Percentiles rank a stretch among this genome's conserved stretches.
Evolutionary conservation across 1,140 invertebrate genomes (phyloP).

Genomic region (Helicoverpa armigera): DNA sequence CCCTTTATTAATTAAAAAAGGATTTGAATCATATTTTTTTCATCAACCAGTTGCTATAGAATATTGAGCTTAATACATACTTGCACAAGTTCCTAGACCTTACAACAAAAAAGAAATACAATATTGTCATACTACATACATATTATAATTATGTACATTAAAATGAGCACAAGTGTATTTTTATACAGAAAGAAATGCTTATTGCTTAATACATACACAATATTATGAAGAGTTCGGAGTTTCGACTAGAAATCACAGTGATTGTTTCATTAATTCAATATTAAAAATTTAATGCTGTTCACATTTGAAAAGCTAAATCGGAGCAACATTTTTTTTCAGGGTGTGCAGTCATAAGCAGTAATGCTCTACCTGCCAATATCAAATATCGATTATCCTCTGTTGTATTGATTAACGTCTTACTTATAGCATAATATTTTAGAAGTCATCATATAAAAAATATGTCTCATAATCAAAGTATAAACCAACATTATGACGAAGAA

Average conservation of each 20-base stretch:
- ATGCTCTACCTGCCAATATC: too few species aligned
- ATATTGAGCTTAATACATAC: neutral
- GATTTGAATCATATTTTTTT: too few species aligned
- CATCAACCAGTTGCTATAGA: neutral
- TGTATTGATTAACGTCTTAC: too few species aligned
- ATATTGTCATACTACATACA: slow-evolving; percentile 57
- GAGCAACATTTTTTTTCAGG: neutral
- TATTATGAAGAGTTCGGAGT: slow-evolving; percentile 63
- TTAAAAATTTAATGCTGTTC: slow-evolving; percentile 7
- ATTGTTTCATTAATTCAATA: slow-evolving; percentile 52
- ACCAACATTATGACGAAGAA: too few species aligned
- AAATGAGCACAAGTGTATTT: slow-evolving; percentile 69
- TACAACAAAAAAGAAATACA: slow-evolving; percentile 47
- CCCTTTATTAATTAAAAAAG: too few species aligned
- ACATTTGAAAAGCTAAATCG: slow-evolving; percentile 8
- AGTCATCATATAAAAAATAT: too few species aligned
- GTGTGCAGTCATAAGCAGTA: too few species aligned
- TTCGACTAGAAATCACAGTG: slow-evolving; percentile 79
- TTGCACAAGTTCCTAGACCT: slow-evolving; percentile 45
- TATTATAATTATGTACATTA: slow-evolving; percentile 63
- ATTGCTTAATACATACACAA: slow-evolving; percentile 64
- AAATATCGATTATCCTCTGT: too few species aligned
- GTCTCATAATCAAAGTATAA: too few species aligned
- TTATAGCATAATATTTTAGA: too few species aligned
- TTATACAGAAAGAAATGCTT: slow-evolving; percentile 75